Base-by-base conservation (phyloP, 2,797 vertebrate genomes). In the Apogon talboti region DNA sequence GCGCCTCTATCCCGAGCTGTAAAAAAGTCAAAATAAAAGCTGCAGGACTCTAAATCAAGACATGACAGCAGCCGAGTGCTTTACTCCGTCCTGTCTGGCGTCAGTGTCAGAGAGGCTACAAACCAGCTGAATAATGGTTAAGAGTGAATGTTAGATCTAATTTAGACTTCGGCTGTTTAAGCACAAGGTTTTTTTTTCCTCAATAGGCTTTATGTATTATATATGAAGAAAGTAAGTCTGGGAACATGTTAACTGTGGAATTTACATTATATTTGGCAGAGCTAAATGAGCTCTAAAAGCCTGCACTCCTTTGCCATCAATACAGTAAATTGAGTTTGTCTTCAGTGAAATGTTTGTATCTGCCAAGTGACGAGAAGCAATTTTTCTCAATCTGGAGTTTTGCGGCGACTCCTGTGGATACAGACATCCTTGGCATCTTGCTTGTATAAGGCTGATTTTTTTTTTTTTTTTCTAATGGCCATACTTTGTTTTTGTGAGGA, bases 231-330 rank as follows among this genome's bases (percentile, higher is more conserved):
- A 81, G 78, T 65, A 83, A 76, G 70, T 81, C 64, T 71, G 76
- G 71, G 67, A 86, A 85, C 73, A 85, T 89, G 83, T 85, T 80
- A 82, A 82, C 68, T 81, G 65, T 85, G 76, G 74, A 83, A 82
- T 89, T 87, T 82, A 90, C 81, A 87, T 78, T 81, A 76, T 38
- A 79, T 87, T 81, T 81, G 78, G 74, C 76, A 78, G 83, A 85
- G 79, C 82, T 81, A 71, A 86, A 88, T 79, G 49, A 85, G 74
- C 78, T 83, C 58, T 79, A 87, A 85, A 90, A 91, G 79, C 87
- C 71, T 66, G 69, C 71, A 56, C 68, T 81, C 69, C 71, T 82
- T 86, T 85, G 66, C 70, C 72, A 72, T 84, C 78, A 80, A 78
- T 79, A 71, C 64, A 72, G 54, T 78, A 78, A 77, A 85, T 72